A percentile compares a stretch with the other conserved stretches of the same genome.
Conservation (phyloP, 2,113 vertebrate species). For the Tympanuchus pallidicinctus region DNA sequence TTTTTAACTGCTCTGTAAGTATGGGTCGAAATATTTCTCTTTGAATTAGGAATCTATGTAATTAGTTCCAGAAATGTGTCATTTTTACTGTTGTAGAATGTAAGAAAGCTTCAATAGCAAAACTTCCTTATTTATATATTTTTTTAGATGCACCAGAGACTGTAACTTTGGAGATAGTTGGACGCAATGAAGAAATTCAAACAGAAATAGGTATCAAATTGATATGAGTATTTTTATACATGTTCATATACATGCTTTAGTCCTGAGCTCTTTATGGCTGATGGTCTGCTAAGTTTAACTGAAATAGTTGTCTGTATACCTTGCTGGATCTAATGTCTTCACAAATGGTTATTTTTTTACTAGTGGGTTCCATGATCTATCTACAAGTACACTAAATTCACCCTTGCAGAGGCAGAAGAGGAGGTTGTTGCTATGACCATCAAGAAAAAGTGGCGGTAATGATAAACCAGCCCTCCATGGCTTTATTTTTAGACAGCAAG, state of each 20-base stretch:
- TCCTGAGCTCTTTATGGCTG: neutral
- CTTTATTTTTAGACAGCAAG: neutral
- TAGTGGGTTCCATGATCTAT: neutral
- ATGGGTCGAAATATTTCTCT: neutral
- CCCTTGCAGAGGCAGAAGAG: neutral
- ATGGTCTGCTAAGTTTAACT: neutral
- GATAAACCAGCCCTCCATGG: neutral
- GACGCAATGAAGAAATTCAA: conserved; percentile 29
- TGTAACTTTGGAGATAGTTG: conserved; percentile 49
- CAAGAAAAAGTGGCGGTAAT: neutral
- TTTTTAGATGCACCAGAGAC: conserved; percentile 30
- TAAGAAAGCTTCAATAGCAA: neutral
- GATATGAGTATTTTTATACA: neutral
- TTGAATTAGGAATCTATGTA: neutral
- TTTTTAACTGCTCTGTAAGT: neutral
- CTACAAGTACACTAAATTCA: neutral
- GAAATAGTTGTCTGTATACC: neutral
- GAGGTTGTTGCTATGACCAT: neutral
- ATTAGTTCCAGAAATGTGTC: neutral
- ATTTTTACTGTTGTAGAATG: neutral
- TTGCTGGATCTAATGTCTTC: neutral
- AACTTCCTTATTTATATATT: neutral
- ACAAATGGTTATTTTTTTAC: neutral
- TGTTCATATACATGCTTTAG: neutral
- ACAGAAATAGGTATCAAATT: conserved; percentile 77